Conservation (phyloP, 2,113 vertebrate genomes). For the Paralichthys olivaceus region DNA sequence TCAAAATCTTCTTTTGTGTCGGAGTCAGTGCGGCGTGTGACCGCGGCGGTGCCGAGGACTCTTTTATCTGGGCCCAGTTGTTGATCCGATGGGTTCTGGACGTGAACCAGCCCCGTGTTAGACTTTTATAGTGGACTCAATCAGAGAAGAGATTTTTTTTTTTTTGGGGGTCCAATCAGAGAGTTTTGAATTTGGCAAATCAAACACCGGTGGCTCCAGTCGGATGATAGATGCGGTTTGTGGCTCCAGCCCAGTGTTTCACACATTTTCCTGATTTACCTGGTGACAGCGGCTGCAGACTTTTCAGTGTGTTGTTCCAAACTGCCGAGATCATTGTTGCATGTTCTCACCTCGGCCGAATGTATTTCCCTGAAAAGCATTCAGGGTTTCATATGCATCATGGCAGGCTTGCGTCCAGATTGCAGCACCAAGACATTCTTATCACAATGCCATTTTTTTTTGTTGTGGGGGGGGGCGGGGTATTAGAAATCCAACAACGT, state of each 20-base stretch:
- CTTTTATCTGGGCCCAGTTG: neutral
- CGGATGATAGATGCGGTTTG: neutral
- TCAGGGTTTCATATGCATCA: neutral
- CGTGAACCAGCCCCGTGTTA: neutral
- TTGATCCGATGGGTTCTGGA: constrained; percentile 8
- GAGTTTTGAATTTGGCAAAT: constrained; percentile 12
- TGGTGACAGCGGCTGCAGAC: neutral
- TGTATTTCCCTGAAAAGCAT: neutral
- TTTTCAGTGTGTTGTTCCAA: constrained; percentile 2
- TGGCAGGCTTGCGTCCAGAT: neutral
- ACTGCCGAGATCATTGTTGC: neutral
- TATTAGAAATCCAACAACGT: constrained; percentile 31
- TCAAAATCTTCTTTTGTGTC: constrained; percentile 15
- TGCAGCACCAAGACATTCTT: constrained; percentile 4
- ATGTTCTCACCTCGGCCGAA: no score
- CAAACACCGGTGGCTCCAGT: neutral
- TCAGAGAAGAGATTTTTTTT: neutral
- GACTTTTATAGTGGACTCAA: neutral
- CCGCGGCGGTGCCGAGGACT: neutral
- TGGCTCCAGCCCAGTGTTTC: neutral
- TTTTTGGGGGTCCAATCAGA: neutral
- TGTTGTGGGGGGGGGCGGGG: neutral
- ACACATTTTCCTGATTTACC: neutral
- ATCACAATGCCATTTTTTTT: constrained; percentile 15
- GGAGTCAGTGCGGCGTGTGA: constrained; percentile 8